Evolutionary conservation across 2,113 vertebrate species (phyloP).

Genomic region (Grus americana): DNA sequence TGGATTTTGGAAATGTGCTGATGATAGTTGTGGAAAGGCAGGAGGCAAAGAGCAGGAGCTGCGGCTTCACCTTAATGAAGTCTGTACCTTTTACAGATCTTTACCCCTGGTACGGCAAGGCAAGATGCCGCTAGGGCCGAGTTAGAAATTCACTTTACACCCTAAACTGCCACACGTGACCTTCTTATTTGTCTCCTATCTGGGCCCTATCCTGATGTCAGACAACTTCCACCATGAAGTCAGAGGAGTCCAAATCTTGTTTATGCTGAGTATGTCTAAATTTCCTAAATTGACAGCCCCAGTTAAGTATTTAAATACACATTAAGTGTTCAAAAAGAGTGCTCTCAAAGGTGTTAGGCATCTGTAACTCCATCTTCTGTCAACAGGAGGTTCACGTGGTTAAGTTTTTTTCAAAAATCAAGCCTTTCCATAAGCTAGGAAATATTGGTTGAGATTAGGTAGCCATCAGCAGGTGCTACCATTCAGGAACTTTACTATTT

Average conservation of each 20-base stretch:
- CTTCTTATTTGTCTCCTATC: background rate
- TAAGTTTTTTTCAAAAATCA: background rate
- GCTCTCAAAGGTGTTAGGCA: background rate
- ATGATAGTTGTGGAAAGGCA: background rate
- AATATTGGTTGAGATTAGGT: background rate
- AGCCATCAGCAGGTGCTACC: conserved; percentile 18
- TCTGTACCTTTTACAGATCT: background rate
- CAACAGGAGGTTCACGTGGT: conserved; percentile 43
- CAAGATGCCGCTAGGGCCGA: background rate
- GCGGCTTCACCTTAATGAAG: conserved; percentile 4
- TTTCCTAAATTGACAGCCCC: background rate
- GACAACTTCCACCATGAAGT: background rate
- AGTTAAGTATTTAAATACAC: background rate
- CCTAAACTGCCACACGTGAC: background rate
- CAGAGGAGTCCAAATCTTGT: background rate
- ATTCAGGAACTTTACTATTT: conserved; percentile 16
- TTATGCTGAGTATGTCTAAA: background rate
- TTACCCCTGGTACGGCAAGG: conserved; percentile 30
- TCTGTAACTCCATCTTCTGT: conserved; percentile 32
- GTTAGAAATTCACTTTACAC: conserved; percentile 1
- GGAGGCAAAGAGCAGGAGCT: conserved; percentile 9
- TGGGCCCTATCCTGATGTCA: background rate
- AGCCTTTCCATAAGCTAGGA: conserved; percentile 8
- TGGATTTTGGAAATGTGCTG: background rate
- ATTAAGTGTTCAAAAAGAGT: background rate